Evolutionary conservation across 2,113 vertebrate species (phyloP).

Genomic region (Gallinago jamesoni): DNA sequence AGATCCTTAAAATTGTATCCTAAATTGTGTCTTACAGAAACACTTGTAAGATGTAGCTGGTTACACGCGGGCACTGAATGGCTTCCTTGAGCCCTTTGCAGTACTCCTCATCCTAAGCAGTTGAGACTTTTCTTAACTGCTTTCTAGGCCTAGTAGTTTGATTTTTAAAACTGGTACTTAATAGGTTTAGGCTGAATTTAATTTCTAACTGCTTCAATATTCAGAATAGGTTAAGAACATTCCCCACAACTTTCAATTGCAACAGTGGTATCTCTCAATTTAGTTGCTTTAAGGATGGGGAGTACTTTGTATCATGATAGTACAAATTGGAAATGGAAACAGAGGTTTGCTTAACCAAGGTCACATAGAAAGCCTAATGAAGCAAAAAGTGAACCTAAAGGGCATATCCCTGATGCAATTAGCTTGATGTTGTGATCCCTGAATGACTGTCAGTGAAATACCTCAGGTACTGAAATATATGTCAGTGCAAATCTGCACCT

Average conservation of each 20-base stretch:
- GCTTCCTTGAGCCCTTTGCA: neutral
- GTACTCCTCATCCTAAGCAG: neutral
- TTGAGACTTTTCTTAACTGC: neutral
- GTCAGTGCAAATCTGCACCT: neutral
- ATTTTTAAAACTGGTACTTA: neutral
- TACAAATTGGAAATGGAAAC: neutral
- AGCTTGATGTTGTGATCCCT: neutral
- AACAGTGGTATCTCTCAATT: neutral
- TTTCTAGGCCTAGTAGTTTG: neutral
- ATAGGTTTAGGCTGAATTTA: neutral
- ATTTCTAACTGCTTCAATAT: neutral
- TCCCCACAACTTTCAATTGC: neutral
- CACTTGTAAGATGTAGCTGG: neutral
- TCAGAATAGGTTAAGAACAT: neutral
- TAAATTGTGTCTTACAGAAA: neutral
- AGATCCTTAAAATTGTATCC: neutral
- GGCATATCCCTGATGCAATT: neutral
- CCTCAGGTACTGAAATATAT: neutral
- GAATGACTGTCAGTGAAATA: neutral
- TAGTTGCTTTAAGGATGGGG: neutral
- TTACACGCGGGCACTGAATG: neutral
- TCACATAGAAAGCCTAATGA: neutral
- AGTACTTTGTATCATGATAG: neutral
- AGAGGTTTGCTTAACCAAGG: neutral
- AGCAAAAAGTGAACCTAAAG: neutral